A percentile compares a stretch with the other conserved stretches of the same genome.
Conservation (phyloP, 2,797 vertebrate species). For the Sebastes trivittatus region DNA sequence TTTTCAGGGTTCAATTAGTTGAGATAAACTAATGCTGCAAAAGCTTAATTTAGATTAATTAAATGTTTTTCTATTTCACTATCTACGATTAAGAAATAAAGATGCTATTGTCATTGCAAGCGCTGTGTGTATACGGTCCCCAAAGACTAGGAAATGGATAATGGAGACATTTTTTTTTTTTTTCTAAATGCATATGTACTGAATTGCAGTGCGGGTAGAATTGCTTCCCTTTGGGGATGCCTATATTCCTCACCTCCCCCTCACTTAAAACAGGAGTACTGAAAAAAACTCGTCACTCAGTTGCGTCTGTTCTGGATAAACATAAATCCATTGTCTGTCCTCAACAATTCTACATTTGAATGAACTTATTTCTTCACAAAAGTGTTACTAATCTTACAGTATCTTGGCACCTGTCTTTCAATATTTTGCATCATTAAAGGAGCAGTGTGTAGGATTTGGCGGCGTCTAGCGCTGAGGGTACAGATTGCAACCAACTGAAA, state of each 20-base stretch:
- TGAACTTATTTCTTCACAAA: not conserved
- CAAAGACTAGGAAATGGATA: not conserved
- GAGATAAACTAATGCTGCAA: not conserved
- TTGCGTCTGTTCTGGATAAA: not conserved
- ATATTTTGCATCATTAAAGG: not conserved
- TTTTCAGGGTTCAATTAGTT: not conserved
- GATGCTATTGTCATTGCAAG: not conserved
- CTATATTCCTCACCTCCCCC: not conserved
- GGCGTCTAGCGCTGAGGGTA: rapidly evolving
- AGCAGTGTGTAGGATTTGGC: no score
- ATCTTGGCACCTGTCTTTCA: not conserved
- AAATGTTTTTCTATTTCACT: not conserved
- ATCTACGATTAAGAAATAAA: not conserved
- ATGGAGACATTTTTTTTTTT: not conserved
- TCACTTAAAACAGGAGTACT: not conserved
- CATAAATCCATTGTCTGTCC: not conserved
- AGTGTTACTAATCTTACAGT: not conserved
- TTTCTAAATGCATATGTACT: not conserved
- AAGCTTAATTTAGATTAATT: not conserved
- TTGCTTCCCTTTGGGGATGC: not conserved
- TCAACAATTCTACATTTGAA: no score
- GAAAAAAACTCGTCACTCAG: not conserved
- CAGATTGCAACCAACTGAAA: no score
- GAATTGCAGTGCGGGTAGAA: not conserved
- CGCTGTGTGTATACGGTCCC: not conserved